Evolutionary conservation across 2,888 invertebrate species (phyloP).

Genomic region (Chironomus riparius): DNA sequence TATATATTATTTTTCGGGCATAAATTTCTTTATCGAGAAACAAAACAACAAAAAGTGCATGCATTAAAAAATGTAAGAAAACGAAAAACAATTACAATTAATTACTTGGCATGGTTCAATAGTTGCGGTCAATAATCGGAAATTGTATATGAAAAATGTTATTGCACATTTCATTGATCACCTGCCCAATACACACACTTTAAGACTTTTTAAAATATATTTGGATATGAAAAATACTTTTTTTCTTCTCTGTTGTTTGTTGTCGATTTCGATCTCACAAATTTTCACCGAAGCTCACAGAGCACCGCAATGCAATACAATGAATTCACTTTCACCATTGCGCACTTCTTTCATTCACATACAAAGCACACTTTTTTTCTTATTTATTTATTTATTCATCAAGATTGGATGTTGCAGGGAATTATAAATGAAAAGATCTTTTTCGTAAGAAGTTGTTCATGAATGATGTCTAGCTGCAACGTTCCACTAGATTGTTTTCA

Average conservation of each 20-base stretch:
- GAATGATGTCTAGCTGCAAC: too few relatives aligned
- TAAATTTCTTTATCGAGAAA: not conserved
- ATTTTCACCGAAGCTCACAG: not conserved
- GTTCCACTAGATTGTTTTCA: too few relatives aligned
- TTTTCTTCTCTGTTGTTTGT: not conserved
- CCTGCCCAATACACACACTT: not conserved
- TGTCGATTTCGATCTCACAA: not conserved
- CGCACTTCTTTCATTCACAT: not conserved
- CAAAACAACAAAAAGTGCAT: not conserved
- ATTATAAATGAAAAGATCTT: too few relatives aligned
- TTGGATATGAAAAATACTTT: not conserved
- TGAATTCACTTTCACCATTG: not conserved
- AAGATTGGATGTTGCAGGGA: too few relatives aligned
- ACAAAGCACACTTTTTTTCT: too few relatives aligned
- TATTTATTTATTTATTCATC: too few relatives aligned
- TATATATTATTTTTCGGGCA: not conserved
- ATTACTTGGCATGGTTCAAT: not conserved
- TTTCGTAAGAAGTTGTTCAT: too few relatives aligned
- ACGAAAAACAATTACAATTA: not conserved
- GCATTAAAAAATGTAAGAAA: not conserved
- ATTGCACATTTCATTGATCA: not conserved
- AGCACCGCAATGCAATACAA: not conserved
- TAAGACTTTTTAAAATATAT: not conserved
- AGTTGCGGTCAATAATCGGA: not conserved
- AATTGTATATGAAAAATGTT: not conserved